Conservation (phyloP, 2,888 invertebrate species). For the Notodonta dromedarius region DNA sequence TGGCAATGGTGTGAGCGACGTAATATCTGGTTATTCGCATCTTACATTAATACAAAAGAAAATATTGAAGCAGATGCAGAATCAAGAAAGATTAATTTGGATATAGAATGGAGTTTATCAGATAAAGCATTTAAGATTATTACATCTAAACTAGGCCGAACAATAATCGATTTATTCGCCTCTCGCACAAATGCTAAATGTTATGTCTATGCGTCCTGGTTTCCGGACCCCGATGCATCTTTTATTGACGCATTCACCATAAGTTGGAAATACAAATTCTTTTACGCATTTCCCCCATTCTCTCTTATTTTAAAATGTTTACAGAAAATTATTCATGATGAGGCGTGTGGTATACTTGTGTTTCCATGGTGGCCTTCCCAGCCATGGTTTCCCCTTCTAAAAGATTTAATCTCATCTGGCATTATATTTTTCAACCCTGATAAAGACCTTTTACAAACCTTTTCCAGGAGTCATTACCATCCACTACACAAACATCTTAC, state of each 20-base stretch:
- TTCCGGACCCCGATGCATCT: conserved; percentile 7
- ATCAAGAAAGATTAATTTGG: conserved; percentile 14
- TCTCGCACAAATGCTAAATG: conserved; percentile 10
- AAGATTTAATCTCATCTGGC: background rate
- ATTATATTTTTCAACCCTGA: background rate
- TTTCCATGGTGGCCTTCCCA: conserved; percentile 22
- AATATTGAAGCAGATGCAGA: conserved; percentile 17
- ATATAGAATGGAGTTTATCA: conserved; percentile 20
- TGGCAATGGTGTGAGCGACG: background rate
- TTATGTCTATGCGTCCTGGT: conserved; percentile 6
- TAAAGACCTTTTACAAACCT: background rate
- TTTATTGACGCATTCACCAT: conserved; percentile 10
- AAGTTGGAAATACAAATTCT: conserved; percentile 3
- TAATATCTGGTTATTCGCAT: background rate
- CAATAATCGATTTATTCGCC: conserved; percentile 9
- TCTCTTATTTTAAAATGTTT: conserved; percentile 14
- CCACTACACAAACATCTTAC: conserved; percentile 11
- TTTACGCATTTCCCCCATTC: conserved; percentile 12
- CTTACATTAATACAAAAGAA: conserved; percentile 10
- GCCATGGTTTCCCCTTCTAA: conserved; percentile 18
- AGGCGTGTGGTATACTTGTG: conserved; percentile 17
- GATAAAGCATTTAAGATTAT: conserved; percentile 9
- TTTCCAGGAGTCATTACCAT: conserved; percentile 11
- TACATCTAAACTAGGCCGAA: conserved; percentile 3
- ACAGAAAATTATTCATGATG: conserved; percentile 15